Base-by-base conservation (phyloP, 2,113 vertebrate genomes). In the Gasterosteus nipponicus region DNA sequence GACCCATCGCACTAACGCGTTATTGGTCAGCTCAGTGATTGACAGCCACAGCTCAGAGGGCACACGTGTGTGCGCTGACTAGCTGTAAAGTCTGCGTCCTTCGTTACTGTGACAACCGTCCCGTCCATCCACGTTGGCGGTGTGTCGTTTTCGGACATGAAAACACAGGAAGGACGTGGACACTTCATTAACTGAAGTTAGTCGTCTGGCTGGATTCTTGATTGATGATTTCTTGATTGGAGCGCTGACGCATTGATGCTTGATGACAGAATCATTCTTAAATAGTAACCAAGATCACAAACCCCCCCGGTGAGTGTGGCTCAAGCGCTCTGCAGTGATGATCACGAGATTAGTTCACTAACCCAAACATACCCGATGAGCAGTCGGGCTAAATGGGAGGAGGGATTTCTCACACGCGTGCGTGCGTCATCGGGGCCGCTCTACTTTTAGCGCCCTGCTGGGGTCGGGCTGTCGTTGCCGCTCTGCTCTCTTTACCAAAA, bases 391-490 rank as follows among this genome's bases (percentile, higher is more conserved):
- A 26, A 69, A 26, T 12, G n/a, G n/a, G 16, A 44, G 31, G 16
- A 16, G 26, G 59, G 9, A 68, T 69, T 80, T 44, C 49, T 64
- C 42, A 35, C 33, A 35, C 33, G 5, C 3, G 71, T 47, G 22
- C 19, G 22, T 26, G n/a, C 69, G 77, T 22, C 85, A 90, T 90
- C 81, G 22, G 0, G 59, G 74, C 19, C 1, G 0, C 10, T 81
- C 84, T 87, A 85, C 75, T 87, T 90, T 83, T 90, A 82, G 89
- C 22, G 19, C 81, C 69, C 82, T 87, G 85, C 78, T 84, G 85
- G 78, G 78, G 70, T 14, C 1, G n/a, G 54, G 38, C 80, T 76
- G 63, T 82, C 46, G 81, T 77, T 74, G 70, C 54, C 2, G 6
- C 31, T 46, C 54, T 5, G 47, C 31, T 58, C 78, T 68, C 47